Percentiles rank a stretch among this genome's conserved stretches.
Evolutionary conservation across 2,888 invertebrate species (phyloP).

Genomic region (Philopedon plagiatum): DNA sequence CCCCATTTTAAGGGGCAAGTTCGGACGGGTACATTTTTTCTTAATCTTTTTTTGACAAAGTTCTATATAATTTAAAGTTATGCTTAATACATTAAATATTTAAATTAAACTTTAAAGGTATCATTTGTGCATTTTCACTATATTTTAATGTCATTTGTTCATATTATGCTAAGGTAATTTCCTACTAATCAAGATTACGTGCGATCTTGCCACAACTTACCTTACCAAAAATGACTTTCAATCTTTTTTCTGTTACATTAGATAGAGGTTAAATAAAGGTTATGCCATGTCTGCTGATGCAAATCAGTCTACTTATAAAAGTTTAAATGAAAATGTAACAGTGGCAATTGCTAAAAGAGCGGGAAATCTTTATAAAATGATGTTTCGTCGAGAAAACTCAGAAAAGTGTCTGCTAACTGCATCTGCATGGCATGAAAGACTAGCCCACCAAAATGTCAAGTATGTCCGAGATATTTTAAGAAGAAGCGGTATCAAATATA

Average conservation of each 20-base stretch:
- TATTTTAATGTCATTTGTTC: too few species aligned
- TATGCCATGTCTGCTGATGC: neutral
- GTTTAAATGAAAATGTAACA: neutral
- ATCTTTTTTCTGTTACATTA: conserved; percentile 36
- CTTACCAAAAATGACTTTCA: conserved; percentile 15
- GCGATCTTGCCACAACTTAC: too few species aligned
- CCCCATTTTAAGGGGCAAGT: too few species aligned
- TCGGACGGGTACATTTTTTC: too few species aligned
- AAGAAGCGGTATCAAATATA: neutral
- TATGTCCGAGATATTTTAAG: neutral
- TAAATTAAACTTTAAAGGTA: too few species aligned
- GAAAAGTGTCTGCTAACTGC: conserved; percentile 3
- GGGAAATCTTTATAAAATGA: conserved; percentile 7
- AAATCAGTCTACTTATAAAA: neutral
- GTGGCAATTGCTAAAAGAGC: conserved; percentile 3
- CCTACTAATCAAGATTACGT: too few species aligned
- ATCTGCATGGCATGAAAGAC: conserved; percentile 34
- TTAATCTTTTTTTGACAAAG: too few species aligned
- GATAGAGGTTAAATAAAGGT: conserved; percentile 16
- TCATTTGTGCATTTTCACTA: too few species aligned
- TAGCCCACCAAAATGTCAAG: conserved; percentile 18
- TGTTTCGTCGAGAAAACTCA: neutral
- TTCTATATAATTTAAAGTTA: too few species aligned
- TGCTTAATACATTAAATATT: too few species aligned
- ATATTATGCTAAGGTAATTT: too few species aligned